Evolutionary conservation across 2,888 invertebrate species (phyloP).

Genomic region (Eumacrocentrus americanus): DNA sequence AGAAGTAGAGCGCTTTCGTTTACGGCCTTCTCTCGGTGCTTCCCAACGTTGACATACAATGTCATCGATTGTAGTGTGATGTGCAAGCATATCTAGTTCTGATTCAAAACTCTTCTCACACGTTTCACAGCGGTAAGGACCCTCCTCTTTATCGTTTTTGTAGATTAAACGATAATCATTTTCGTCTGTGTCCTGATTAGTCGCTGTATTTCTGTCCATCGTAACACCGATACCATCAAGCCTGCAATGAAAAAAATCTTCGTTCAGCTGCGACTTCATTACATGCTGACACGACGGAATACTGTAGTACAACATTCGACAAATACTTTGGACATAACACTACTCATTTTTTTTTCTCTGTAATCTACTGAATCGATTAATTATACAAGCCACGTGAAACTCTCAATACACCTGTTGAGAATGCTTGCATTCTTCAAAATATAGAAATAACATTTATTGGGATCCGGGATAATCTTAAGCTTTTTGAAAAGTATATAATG

Average conservation of each 20-base stretch:
- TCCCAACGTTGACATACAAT: not conserved
- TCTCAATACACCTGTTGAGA: too few species aligned
- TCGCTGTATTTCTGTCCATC: not conserved
- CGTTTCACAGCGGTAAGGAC: constrained; percentile 37
- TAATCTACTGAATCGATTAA: too few species aligned
- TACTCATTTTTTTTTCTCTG: too few species aligned
- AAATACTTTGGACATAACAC: too few species aligned
- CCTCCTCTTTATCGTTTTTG: constrained; percentile 4
- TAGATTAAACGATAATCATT: too few species aligned
- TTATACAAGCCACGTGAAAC: too few species aligned
- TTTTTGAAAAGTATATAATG: constrained; percentile 41
- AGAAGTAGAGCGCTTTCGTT: not conserved
- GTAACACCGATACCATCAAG: not conserved
- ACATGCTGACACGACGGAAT: too few species aligned
- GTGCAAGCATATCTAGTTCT: constrained; percentile 36
- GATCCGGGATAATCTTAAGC: too few species aligned
- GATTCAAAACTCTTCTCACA: constrained; percentile 41
- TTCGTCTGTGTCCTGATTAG: too few species aligned
- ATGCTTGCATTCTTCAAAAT: too few species aligned
- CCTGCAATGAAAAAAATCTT: constrained; percentile 19
- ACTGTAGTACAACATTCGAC: too few species aligned
- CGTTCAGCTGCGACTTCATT: constrained; percentile 2
- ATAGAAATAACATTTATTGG: too few species aligned
- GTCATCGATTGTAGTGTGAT: constrained; percentile 40
- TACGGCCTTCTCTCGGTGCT: not conserved